Base-by-base conservation (phyloP, 30 jellyfish, hydroid and myxozoan species). In the Morbakka virulenta region DNA sequence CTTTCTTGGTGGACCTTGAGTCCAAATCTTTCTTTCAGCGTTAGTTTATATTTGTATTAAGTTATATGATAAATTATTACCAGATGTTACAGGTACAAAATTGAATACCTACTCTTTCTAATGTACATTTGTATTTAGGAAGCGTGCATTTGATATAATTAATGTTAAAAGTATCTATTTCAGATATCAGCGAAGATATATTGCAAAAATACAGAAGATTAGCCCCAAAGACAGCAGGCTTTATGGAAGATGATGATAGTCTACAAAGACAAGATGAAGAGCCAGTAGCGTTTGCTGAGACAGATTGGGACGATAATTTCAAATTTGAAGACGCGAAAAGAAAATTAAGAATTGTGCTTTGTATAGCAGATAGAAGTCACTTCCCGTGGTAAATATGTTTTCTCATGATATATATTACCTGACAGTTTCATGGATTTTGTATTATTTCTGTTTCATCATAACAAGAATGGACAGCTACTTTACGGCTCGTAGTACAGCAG, bases 311-410 rank as follows among this genome's bases (percentile, higher is more conserved):
- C 35, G 95, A 92, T 6, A 89, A 80, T 22, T 84, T 84, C 61
- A 92, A 85, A 34, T 92, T 92, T 67, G 95, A 80, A 14, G 98
- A 92, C 81, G 98, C 98, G 27, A 92, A 92, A 64, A 62, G 95
- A 57, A 92, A 92, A 77, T 72, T 92, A 28, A 69, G 98, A 50
- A 66, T 84, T 32, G 98, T 92, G 17, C 71, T 92, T 23, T 84
- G 98, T 73, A 92, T 87, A 63, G 84, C 98, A 4, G 98, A 86
- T 62, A 41, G 91, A 63, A 92, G 87, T 50, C 75, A 69, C 36
- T 77, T 92, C 17, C 98, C 98, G 61, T 75, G 96, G 98, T 85
- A 67, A 2, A 22, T 51, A 13, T 14, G n/a, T n/a, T n/a, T n/a
- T 57, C 6, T 57, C 34, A 57, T 57, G 71, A 6, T 6, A 12